Base-by-base conservation (phyloP, 2,113 vertebrate species). In the Oryzias curvinotus region DNA sequence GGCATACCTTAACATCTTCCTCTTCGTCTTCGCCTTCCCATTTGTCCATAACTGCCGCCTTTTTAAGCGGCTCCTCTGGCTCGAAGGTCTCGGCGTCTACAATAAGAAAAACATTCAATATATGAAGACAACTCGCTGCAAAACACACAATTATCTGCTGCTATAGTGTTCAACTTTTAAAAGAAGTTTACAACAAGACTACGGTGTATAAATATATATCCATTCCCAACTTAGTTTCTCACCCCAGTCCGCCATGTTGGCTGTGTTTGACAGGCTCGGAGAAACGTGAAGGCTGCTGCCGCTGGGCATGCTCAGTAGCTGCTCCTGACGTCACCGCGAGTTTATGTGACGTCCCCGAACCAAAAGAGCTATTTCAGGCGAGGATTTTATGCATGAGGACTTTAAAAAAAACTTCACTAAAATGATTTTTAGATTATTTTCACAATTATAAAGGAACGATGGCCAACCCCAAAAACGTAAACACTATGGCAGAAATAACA, bases 1-100 rank as follows among this genome's bases (percentile, higher is more conserved):
- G 3, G 16, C n/a, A 48, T 85, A 96, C 95, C 94, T 95, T 96
- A 84, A 96, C 93, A 8, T 95, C 94, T 56, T 95, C 95, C 0
- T 96, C 95, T 75, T 96, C 94, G 87, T 96, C 95, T 70, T 96
- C 95, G 85, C 95, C 95, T 90, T 95, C 95, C 95, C 95, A 96
- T 84, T 91, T 94, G 86, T 96, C 94, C 57, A 75, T 73, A 52
- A 15, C 86, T 59, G 73, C 71, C 84, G 87, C 73, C 75, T 79
- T 89, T 71, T 69, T 69, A 62, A 70, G 72, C 77, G 90, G 89
- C 78, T 93, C 94, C 56, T 91, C 91, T 82, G 46, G 80, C 82
- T 95, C 92, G 91, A 96, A 96, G 82, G 71, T 92, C 41, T 96
- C 95, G 62, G 91, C 92, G 85, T 95, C 95, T 97, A 85, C 49